These are phyloP conservation scores for Malthinus seriepunctatus DNA, from an alignment of 2,888 invertebrate genomes.

Conservation along the genomic window DNA sequence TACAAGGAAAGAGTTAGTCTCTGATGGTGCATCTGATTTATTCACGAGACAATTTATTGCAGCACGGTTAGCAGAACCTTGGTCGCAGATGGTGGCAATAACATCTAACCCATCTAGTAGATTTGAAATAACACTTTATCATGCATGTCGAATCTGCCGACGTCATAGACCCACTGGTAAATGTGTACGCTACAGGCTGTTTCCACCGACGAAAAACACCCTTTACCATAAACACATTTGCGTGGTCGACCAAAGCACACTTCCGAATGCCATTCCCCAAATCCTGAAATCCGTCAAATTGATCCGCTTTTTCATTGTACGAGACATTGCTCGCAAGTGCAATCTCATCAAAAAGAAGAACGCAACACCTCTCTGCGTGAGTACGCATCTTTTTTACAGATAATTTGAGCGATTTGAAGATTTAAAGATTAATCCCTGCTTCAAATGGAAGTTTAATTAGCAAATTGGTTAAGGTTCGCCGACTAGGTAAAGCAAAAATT, in stretches of 20 bases:
- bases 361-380: not conserved
- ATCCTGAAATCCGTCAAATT: not conserved
- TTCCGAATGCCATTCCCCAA: not conserved
- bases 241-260: not conserved
- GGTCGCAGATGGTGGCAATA: slow-evolving; percentile 33
- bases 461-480: too few species aligned
- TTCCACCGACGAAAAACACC: slow-evolving; percentile 20
- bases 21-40: too few species aligned
- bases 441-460: too few species aligned
- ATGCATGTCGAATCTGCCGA: not conserved
- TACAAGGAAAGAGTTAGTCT: too few species aligned
- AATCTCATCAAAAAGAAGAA: not conserved
- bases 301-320: not conserved
- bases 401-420: too few species aligned
- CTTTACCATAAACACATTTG: slow-evolving; percentile 25
- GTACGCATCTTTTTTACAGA: too few species aligned
- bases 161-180: slow-evolving; percentile 11
- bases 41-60: slow-evolving; percentile 18
- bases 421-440: too few species aligned
- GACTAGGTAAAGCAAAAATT: too few species aligned
- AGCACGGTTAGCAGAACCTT: slow-evolving; percentile 26
- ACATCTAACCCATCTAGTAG: slow-evolving; percentile 26
- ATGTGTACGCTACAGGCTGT: slow-evolving; percentile 15
- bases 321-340: not conserved
- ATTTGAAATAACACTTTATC: slow-evolving; percentile 13